phyloP scores from a whole-genome alignment of 1,140 invertebrate genomes.

The Nomia melanderi region DNA sequence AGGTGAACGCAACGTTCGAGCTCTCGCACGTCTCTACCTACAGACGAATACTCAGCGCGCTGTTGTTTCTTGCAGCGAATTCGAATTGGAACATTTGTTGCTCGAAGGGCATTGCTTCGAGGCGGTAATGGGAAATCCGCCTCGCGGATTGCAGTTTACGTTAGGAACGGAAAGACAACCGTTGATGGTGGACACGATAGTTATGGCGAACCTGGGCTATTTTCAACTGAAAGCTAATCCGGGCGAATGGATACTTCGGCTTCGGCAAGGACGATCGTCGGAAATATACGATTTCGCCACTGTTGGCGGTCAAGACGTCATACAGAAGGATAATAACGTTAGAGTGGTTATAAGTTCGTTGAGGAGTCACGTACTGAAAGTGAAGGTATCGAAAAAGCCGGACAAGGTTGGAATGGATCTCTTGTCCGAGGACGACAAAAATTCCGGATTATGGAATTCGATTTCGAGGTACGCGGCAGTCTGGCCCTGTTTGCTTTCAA shows the following conservation, averaged over 20 bases:
- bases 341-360: conserved; percentile 94
- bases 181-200: conserved; percentile 96
- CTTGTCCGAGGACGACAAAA: conserved; percentile 88
- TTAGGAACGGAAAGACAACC: conserved; percentile 92
- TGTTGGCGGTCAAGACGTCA: conserved; percentile 81
- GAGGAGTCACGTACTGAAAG: conserved; percentile 93
- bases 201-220: conserved; percentile 99
- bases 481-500: background rate
- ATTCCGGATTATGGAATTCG: conserved; percentile 94
- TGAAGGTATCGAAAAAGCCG: conserved; percentile 94
- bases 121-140: conserved; percentile 93
- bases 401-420: conserved; percentile 93
- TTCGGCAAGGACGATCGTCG: conserved; percentile 94
- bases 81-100: conserved; percentile 89
- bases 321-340: conserved; percentile 86
- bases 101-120: conserved; percentile 98
- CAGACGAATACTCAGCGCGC: background rate
- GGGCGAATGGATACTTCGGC: conserved; percentile 94
- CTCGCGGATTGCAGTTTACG: conserved; percentile 97
- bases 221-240: conserved; percentile 99
- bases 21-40: too few species aligned
- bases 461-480: conserved; percentile 88
- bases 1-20: too few species aligned
- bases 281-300: conserved; percentile 95
- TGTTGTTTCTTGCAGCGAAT: conserved; percentile 82